These are phyloP conservation scores for Cataglyphis livida DNA, from an alignment of 2,888 invertebrate genomes.

Conservation along the genomic window DNA sequence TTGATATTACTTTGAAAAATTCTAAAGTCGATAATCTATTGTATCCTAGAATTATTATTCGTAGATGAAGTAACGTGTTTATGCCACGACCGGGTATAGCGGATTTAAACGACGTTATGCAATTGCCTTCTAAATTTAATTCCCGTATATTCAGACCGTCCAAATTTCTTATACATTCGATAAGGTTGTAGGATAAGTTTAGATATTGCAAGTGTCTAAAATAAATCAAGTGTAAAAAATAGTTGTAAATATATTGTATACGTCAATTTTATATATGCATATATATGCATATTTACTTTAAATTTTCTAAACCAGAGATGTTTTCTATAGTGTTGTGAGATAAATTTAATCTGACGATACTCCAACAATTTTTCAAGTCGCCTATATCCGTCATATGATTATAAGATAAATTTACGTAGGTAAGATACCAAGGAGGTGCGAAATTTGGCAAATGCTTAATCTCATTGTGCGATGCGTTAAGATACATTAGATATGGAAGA, in stretches of 20 bases:
- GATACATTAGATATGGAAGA: constrained; percentile 87
- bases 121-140: constrained; percentile 87
- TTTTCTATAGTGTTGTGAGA: constrained; percentile 88
- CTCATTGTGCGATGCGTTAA: constrained; percentile 88
- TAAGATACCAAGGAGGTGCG: constrained; percentile 88
- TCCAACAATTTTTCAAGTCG: constrained; percentile 88
- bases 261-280: not conserved
- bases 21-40: constrained; percentile 87
- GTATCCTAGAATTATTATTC: constrained; percentile 86
- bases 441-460: constrained; percentile 87
- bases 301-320: constrained; percentile 87
- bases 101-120: constrained; percentile 85
- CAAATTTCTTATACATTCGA: constrained; percentile 87
- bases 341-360: constrained; percentile 88
- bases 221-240: not conserved
- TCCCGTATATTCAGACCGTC: constrained; percentile 87
- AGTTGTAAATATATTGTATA: not conserved
- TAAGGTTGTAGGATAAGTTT: constrained; percentile 88
- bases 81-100: constrained; percentile 84
- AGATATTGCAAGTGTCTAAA: constrained; percentile 87
- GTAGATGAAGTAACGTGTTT: constrained; percentile 87
- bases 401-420: constrained; percentile 88
- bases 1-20: constrained; percentile 85
- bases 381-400: constrained; percentile 87
- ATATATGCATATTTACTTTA: constrained; percentile 85